Percentiles rank a stretch among this genome's conserved stretches.
Conservation (phyloP, 2,888 invertebrate species). For the Trissolcus japonicus region DNA sequence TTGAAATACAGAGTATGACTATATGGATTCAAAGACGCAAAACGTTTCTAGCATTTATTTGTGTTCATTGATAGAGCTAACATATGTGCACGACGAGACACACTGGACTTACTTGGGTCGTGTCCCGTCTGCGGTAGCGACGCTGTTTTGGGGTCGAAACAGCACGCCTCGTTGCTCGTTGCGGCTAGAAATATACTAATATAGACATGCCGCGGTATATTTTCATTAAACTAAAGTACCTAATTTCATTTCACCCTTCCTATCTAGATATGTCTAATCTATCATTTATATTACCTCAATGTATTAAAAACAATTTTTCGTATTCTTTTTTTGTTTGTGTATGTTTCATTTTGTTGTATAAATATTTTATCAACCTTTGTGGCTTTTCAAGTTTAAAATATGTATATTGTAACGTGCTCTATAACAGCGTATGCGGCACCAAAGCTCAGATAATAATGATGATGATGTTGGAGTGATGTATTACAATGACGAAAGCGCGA, state of each 20-base stretch:
- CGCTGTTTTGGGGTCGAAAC: conserved; percentile 85
- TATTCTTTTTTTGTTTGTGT: neutral
- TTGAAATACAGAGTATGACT: conserved; percentile 6
- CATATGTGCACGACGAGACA: conserved; percentile 64
- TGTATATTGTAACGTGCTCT: conserved; percentile 34
- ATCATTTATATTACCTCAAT: no score
- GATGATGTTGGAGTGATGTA: conserved; percentile 3
- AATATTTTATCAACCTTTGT: conserved; percentile 7
- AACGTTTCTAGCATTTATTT: conserved; percentile 10
- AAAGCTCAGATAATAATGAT: conserved; percentile 46
- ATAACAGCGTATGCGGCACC: conserved; percentile 42
- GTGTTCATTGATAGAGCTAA: conserved; percentile 45
- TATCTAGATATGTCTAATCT: conserved; percentile 5
- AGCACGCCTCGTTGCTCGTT: conserved; percentile 83
- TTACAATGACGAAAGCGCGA: conserved; percentile 6
- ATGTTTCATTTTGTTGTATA: neutral
- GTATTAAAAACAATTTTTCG: neutral
- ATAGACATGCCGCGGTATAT: conserved; percentile 67
- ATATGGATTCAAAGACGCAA: no score
- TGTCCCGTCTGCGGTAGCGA: conserved; percentile 81
- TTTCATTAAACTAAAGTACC: conserved; percentile 39
- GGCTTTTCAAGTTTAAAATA: conserved; percentile 23
- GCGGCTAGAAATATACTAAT: conserved; percentile 80
- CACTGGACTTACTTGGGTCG: conserved; percentile 84
- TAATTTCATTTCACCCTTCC: conserved; percentile 20